Base-by-base conservation (phyloP, 2,797 vertebrate genomes). In the Neosalanx taihuensis region DNA sequence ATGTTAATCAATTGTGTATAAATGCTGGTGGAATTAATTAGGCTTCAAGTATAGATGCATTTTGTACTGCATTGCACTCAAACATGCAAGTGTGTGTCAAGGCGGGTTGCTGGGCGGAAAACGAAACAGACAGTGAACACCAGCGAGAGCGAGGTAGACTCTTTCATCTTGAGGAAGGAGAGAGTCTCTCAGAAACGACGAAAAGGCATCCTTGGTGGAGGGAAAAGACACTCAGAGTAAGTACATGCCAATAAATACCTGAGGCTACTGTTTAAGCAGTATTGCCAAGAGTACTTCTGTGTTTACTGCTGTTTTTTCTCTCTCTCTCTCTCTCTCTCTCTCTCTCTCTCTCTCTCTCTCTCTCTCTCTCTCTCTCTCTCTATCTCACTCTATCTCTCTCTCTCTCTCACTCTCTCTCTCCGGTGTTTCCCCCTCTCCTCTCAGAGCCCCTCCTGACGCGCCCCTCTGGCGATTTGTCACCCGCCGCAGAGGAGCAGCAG, bases 381-480 rank as follows among this genome's bases (percentile, higher is more conserved):
- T 26, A 3, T 23, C 20, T 26, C 18, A 12, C 23, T 26, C 23
- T 26, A 0, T 18, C 20, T 23, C 53, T 26, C 62, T 37, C 9
- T 1, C 57, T 49, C 26, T 62, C 13, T 18, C 30, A 30, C 30
- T 68, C 9, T 68, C 7, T 18, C 31, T 29, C n/a, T 59, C 5
- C 12, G 6, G 2, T 33, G 6, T 57, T 20, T 69, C 13, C 17
- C 12, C 17, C 31, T 56, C 33, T 60, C 6, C 20, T 9, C 6
- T 23, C 56, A 90, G 90, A 71, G 61, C 56, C 73, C 10, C 30
- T 35, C 59, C 79, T 71, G 61, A 58, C 72, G 15, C 29, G 33
- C 59, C 79, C 37, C 35, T 33, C 0, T 79, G 82, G 7, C 85
- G 79, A 33, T 92, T 90, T 66, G 88, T 93, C 59, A 94, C 91